These are phyloP conservation scores for Lepidurus couesii DNA, from an alignment of 1,140 invertebrate genomes.

Conservation along the genomic window DNA sequence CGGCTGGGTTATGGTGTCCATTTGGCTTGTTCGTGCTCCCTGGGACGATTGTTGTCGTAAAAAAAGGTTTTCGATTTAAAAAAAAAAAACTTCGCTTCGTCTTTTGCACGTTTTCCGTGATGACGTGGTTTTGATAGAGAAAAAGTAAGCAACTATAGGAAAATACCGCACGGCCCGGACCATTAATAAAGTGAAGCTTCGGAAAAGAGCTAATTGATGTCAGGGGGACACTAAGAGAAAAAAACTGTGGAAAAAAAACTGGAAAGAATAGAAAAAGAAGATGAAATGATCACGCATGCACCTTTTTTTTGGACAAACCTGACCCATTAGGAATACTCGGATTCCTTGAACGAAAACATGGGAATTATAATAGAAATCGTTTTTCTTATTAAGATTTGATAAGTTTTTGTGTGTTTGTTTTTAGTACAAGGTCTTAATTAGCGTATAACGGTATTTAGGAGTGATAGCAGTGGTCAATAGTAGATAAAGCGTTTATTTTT, in stretches of 20 bases:
- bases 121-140: neutral
- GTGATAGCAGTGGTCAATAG: no score
- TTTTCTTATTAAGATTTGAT: no score
- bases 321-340: no score
- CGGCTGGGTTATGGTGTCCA: conserved; percentile 3
- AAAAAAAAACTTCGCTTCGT: neutral
- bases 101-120: neutral
- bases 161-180: neutral
- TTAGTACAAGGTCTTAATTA: no score
- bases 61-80: neutral
- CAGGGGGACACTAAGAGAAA: neutral
- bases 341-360: no score
- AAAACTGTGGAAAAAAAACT: neutral
- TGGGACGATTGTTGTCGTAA: conserved; percentile 8
- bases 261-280: neutral
- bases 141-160: neutral
- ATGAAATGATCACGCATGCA: neutral
- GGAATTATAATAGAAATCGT: no score
- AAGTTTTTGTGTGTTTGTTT: no score
- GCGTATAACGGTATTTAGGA: no score
- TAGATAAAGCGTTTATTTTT: no score
- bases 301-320: no score
- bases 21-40: neutral
- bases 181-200: conserved; percentile 15
- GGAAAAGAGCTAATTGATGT: conserved; percentile 7